Percentiles rank a stretch among this genome's conserved stretches.
These are phyloP conservation scores for Norana najaformis DNA, from an alignment of 2,888 invertebrate species.

Conservation along the genomic window DNA sequence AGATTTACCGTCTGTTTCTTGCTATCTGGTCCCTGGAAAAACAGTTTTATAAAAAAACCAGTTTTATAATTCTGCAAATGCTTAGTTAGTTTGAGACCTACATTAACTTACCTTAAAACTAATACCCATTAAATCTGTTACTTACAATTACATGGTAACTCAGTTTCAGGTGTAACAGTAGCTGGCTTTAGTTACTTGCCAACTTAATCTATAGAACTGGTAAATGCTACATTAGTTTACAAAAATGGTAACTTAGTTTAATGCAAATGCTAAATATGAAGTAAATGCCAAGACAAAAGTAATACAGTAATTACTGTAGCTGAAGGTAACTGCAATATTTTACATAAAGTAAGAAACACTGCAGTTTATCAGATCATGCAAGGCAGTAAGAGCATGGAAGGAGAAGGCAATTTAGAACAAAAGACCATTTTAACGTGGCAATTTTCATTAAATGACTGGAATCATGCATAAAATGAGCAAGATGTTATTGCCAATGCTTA, in stretches of 20 bases:
- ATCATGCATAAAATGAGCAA: neutral
- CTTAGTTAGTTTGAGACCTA: no score
- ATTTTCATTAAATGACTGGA: neutral
- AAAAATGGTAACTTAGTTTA: neutral
- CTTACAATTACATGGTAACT: no score
- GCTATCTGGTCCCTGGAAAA: conserved; percentile 8
- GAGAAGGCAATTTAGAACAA: neutral
- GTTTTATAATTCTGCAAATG: no score
- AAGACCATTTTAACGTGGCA: neutral
- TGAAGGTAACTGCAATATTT: no score
- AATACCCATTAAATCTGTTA: no score
- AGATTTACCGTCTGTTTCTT: neutral
- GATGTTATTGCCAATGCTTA: neutral
- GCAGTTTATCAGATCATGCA: no score
- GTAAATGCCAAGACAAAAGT: no score
- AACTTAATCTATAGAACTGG: neutral
- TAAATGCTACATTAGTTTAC: no score
- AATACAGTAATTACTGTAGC: no score
- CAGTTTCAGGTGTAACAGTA: neutral
- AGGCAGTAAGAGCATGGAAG: no score
- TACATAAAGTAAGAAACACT: no score
- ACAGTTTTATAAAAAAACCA: neutral
- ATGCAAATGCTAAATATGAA: neutral
- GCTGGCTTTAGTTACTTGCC: no score
- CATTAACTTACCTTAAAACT: neutral